Evolutionary conservation across 2,888 invertebrate species (phyloP).

Genomic region (Drosophila lacicola): DNA sequence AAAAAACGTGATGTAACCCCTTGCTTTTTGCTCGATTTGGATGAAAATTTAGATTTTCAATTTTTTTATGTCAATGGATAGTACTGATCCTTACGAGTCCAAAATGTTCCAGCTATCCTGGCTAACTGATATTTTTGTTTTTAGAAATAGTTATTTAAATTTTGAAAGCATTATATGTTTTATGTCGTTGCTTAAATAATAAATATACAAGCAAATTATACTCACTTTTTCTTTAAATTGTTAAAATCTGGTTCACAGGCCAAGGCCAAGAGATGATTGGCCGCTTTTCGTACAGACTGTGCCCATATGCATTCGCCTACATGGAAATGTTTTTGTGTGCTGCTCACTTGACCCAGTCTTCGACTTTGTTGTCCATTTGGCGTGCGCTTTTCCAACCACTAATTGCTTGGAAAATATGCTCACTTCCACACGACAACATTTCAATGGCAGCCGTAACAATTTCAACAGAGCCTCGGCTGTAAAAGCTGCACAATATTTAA

Average conservation of each 20-base stretch:
- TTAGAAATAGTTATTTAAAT: too few species aligned
- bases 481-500: slow-evolving; percentile 58
- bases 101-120: too few species aligned
- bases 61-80: too few species aligned
- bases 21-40: too few species aligned
- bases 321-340: slow-evolving; percentile 8
- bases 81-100: too few species aligned
- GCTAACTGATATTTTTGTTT: too few species aligned
- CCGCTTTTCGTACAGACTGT: slow-evolving; percentile 1
- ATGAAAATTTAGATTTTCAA: too few species aligned
- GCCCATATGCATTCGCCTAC: background rate
- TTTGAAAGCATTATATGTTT: too few species aligned
- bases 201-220: background rate
- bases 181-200: background rate
- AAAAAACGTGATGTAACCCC: too few species aligned
- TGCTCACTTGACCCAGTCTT: slow-evolving; percentile 43
- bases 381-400: slow-evolving; percentile 55
- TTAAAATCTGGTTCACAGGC: background rate
- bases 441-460: slow-evolving; percentile 68
- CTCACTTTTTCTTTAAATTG: too few species aligned
- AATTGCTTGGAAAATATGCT: slow-evolving; percentile 76
- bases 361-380: slow-evolving; percentile 41
- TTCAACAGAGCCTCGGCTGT: slow-evolving; percentile 44
- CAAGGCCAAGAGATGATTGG: slow-evolving; percentile 25
- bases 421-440: slow-evolving; percentile 68